A percentile compares a stretch with the other conserved stretches of the same genome.
These are phyloP conservation scores for Oophaga pumilio DNA, from an alignment of 2,113 vertebrate genomes.

Conservation along the genomic window DNA sequence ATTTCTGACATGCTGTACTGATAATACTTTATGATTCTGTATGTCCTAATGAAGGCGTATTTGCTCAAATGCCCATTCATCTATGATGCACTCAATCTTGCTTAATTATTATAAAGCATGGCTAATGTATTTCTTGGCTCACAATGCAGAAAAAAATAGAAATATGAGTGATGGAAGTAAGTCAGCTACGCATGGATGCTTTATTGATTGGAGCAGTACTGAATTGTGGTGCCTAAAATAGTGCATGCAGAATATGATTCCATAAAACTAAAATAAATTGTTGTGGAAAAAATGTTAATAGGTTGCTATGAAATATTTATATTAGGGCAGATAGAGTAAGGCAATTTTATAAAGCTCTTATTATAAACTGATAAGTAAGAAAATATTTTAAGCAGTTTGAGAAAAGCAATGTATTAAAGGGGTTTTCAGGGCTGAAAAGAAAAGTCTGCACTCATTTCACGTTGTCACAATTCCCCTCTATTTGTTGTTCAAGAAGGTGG, in stretches of 20 bases:
- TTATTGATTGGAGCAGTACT: slow-evolving; percentile 24
- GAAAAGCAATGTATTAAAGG: background rate
- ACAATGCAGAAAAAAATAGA: slow-evolving; percentile 31
- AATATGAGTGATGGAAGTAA: slow-evolving; percentile 30
- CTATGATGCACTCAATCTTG: slow-evolving; percentile 47
- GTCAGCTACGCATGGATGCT: slow-evolving; percentile 33
- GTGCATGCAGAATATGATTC: background rate
- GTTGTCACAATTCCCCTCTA: too few relatives aligned
- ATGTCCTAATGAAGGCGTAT: slow-evolving; percentile 35
- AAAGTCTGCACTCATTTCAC: too few relatives aligned
- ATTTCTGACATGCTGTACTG: slow-evolving; percentile 33
- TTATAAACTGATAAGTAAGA: background rate
- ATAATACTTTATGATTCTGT: slow-evolving; percentile 40
- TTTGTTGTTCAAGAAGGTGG: too few relatives aligned
- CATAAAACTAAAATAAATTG: slow-evolving; percentile 11
- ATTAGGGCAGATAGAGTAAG: background rate
- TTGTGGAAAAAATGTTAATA: background rate
- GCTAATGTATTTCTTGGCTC: slow-evolving; percentile 50
- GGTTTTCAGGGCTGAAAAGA: too few relatives aligned
- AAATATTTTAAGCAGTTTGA: background rate
- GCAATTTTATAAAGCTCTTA: background rate
- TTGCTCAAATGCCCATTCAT: slow-evolving; percentile 39
- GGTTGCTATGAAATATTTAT: background rate
- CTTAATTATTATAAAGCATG: slow-evolving; percentile 40
- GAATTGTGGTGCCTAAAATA: background rate